These are phyloP conservation scores for Ceratosolen solmsi DNA, from an alignment of 1,140 invertebrate species.

Conservation along the genomic window DNA sequence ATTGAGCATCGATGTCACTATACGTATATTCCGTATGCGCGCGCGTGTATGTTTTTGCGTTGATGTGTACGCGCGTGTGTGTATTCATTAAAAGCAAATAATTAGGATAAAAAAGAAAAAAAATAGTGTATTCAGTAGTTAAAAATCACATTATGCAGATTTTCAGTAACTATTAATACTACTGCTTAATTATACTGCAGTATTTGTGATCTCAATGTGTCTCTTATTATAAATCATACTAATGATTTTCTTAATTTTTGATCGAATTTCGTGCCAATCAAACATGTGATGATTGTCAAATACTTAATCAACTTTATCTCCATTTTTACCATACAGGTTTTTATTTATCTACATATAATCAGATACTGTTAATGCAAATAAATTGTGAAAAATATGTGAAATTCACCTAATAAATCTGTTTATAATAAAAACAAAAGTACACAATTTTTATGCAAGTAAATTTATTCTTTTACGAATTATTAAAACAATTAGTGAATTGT, in stretches of 20 bases:
- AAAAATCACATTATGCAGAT: constrained; percentile 17
- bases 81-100: constrained; percentile 37
- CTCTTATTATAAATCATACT: constrained; percentile 30
- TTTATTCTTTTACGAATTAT: constrained; percentile 14
- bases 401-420: constrained; percentile 26
- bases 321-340: constrained; percentile 25
- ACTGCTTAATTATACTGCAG: constrained; percentile 40
- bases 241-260: constrained; percentile 37
- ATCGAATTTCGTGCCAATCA: constrained; percentile 48
- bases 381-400: background rate
- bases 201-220: constrained; percentile 50
- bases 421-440: constrained; percentile 17
- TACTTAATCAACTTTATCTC: constrained; percentile 34
- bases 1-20: constrained; percentile 22
- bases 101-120: constrained; percentile 30
- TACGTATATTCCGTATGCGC: constrained; percentile 22
- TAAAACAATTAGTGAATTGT: constrained; percentile 34
- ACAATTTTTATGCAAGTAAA: constrained; percentile 41
- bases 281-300: constrained; percentile 43
- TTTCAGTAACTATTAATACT: constrained; percentile 33
- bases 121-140: constrained; percentile 30
- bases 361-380: background rate
- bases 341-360: background rate
- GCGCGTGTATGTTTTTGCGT: background rate
- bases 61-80: background rate